A percentile compares a stretch with the other conserved stretches of the same genome.
These are phyloP conservation scores for Parnassius smintheus DNA, from an alignment of 2,888 invertebrate genomes.

Conservation along the genomic window DNA sequence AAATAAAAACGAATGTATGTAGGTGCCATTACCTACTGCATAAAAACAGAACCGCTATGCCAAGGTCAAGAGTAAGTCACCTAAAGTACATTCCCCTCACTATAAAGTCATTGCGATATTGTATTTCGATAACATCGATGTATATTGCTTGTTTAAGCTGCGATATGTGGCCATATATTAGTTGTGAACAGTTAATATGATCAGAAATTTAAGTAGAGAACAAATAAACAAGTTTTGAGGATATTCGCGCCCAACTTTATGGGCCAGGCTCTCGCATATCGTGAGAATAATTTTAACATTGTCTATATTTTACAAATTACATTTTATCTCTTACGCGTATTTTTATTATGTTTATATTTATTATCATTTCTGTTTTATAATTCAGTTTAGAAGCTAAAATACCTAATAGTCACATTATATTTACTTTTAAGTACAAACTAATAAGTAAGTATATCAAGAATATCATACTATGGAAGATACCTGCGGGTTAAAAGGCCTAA, in stretches of 20 bases:
- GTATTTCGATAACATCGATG: constrained; percentile 9
- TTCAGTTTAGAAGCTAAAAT: too few species aligned
- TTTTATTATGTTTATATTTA: too few species aligned
- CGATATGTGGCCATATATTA: constrained; percentile 11
- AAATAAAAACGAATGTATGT: too few species aligned
- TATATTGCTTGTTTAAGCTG: constrained; percentile 17
- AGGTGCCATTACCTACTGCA: neutral
- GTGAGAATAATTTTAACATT: constrained; percentile 2
- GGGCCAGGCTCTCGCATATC: neutral
- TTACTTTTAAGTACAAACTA: too few species aligned
- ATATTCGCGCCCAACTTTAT: constrained; percentile 10
- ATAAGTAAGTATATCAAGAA: too few species aligned
- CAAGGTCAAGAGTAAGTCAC: neutral
- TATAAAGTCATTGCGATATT: neutral
- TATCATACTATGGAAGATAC: too few species aligned
- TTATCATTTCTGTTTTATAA: too few species aligned
- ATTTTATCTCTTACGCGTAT: neutral
- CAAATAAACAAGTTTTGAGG: neutral
- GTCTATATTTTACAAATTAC: neutral
- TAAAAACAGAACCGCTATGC: neutral
- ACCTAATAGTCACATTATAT: too few species aligned
- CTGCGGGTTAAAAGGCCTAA: too few species aligned
- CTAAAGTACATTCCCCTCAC: neutral
- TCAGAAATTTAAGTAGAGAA: constrained; percentile 13
- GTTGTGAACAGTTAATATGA: constrained; percentile 11